Evolutionary conservation across 2,888 invertebrate species (phyloP).

Genomic region (Parnassius orleans): DNA sequence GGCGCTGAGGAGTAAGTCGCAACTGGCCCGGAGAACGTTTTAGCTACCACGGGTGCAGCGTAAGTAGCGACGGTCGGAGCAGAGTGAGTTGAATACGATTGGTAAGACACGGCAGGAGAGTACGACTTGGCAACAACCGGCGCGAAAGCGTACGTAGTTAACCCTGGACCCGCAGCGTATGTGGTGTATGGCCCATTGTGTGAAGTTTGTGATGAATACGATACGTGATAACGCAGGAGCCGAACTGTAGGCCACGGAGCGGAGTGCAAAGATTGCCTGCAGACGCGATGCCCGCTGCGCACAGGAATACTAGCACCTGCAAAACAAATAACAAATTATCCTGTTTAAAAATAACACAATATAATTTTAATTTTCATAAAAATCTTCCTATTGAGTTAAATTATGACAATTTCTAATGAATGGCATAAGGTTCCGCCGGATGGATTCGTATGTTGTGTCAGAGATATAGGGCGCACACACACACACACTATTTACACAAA

Average conservation of each 20-base stretch:
- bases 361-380: no score
- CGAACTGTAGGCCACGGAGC: conserved; percentile 72
- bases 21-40: conserved; percentile 37
- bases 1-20: conserved; percentile 35
- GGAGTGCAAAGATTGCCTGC: conserved; percentile 79
- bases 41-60: conserved; percentile 34
- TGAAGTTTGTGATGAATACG: conserved; percentile 42
- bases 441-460: no score
- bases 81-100: conserved; percentile 51
- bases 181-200: conserved; percentile 36
- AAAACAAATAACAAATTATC: conserved; percentile 23
- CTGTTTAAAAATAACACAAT: no score
- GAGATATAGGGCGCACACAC: no score
- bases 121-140: conserved; percentile 47
- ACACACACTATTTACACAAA: no score
- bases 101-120: conserved; percentile 52
- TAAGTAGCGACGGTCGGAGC: conserved; percentile 45
- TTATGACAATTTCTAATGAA: no score
- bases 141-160: conserved; percentile 40
- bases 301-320: conserved; percentile 78
- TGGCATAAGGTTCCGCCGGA: no score
- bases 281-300: conserved; percentile 81
- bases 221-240: conserved; percentile 69
- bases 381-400: no score
- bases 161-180: conserved; percentile 47